These are phyloP conservation scores for Amia ocellicauda DNA, from an alignment of 2,113 vertebrate genomes.

Conservation along the genomic window DNA sequence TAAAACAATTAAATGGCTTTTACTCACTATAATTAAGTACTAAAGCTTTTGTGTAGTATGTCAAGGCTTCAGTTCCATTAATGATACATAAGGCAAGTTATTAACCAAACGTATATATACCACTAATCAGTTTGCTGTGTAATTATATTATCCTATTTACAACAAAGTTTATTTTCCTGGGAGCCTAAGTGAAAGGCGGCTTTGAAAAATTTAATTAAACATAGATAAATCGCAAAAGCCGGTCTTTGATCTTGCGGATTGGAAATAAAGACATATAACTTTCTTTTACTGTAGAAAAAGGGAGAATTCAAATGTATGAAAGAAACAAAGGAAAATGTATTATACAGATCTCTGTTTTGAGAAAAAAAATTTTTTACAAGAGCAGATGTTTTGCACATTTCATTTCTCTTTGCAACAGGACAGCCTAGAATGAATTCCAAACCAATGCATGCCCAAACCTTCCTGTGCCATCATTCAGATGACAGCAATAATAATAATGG, in stretches of 20 bases:
- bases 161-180: slow-evolving; percentile 12
- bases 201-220: slow-evolving; percentile 3
- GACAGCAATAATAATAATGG: not conserved
- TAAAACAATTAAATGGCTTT: not conserved
- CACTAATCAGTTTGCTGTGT: not conserved
- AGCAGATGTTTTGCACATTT: not conserved
- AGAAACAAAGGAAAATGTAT: not conserved
- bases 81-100: not conserved
- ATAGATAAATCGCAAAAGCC: not conserved
- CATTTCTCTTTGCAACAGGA: not conserved
- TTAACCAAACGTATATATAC: not conserved
- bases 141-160: slow-evolving; percentile 1
- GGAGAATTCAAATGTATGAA: not conserved
- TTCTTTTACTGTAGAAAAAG: no score
- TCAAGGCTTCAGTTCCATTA: not conserved
- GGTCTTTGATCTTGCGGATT: not conserved
- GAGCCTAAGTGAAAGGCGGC: slow-evolving; percentile 5
- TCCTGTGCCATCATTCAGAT: no score
- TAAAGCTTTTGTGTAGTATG: not conserved
- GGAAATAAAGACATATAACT: not conserved
- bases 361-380: not conserved
- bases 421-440: not conserved
- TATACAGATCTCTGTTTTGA: not conserved
- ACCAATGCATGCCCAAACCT: no score
- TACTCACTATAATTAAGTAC: not conserved